phyloP scores from a whole-genome alignment of 2,888 invertebrate genomes.

The Drosophila tripunctata region DNA sequence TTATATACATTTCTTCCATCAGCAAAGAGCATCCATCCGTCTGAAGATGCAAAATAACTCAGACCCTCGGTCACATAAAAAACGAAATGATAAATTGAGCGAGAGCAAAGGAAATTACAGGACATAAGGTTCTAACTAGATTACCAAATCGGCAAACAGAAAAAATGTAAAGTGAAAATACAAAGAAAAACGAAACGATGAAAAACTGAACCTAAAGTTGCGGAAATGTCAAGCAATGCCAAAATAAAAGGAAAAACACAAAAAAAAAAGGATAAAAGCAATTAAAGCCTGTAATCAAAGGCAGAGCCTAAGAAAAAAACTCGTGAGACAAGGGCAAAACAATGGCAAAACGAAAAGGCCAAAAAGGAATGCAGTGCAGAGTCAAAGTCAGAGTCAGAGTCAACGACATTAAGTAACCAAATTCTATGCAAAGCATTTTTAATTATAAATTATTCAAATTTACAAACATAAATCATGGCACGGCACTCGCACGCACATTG shows the following conservation, averaged over 20 bases:
- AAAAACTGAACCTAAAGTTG: constrained; percentile 25
- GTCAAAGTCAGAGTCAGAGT: constrained; percentile 40
- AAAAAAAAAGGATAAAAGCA: constrained; percentile 69
- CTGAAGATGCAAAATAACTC: too few relatives aligned
- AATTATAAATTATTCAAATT: constrained; percentile 82
- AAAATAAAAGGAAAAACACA: constrained; percentile 33
- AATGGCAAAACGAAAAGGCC: constrained; percentile 4
- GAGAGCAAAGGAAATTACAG: constrained; percentile 74
- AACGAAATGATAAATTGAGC: constrained; percentile 71
- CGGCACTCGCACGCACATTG: constrained; percentile 62
- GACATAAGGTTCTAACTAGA: constrained; percentile 73
- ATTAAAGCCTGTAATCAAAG: constrained; percentile 62
- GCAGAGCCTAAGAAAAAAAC: constrained; percentile 33
- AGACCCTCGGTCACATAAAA: not conserved
- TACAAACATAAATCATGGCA: constrained; percentile 78
- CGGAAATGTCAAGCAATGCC: constrained; percentile 67
- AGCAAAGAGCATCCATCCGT: too few relatives aligned
- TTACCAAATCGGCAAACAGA: constrained; percentile 55
- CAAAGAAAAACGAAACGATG: constrained; percentile 14
- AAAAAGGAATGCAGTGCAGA: constrained; percentile 52
- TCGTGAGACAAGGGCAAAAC: constrained; percentile 28
- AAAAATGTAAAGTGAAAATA: constrained; percentile 14
- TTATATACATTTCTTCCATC: too few relatives aligned
- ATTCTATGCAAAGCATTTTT: constrained; percentile 75
- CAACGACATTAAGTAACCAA: constrained; percentile 79